Conservation (phyloP, 2,113 vertebrate species). For the Apodemus speciosus region DNA sequence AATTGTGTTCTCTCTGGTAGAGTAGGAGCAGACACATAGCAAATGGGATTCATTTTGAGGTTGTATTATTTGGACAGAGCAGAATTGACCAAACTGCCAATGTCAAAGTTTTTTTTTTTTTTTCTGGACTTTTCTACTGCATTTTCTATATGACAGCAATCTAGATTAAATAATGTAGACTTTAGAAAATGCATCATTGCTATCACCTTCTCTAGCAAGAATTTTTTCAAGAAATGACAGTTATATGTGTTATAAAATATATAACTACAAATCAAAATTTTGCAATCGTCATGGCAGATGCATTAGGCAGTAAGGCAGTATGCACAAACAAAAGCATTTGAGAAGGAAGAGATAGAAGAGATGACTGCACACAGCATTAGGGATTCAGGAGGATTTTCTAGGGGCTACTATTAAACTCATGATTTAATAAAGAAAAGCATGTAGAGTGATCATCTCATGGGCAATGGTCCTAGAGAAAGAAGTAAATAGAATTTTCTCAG, state of each 20-base stretch:
- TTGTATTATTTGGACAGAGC: conserved; percentile 41
- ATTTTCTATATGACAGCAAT: background rate
- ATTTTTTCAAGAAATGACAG: background rate
- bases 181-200: conserved; percentile 32
- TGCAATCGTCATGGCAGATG: background rate
- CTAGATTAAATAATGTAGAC: background rate
- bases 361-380: background rate
- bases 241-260: background rate
- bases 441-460: rapidly evolving
- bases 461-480: background rate
- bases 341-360: background rate
- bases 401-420: background rate
- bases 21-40: conserved; percentile 27
- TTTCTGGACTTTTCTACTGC: conserved; percentile 12
- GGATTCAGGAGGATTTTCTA: background rate
- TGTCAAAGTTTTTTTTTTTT: conserved; percentile 28
- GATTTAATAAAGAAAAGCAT: background rate
- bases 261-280: background rate
- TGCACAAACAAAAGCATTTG: background rate
- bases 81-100: conserved; percentile 11
- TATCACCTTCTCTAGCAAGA: background rate
- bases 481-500: background rate
- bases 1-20: conserved; percentile 65
- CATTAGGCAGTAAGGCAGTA: background rate
- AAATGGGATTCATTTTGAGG: conserved; percentile 56